Evolutionary conservation across 1,140 invertebrate genomes (phyloP).

Genomic region (Drosophila orena): DNA sequence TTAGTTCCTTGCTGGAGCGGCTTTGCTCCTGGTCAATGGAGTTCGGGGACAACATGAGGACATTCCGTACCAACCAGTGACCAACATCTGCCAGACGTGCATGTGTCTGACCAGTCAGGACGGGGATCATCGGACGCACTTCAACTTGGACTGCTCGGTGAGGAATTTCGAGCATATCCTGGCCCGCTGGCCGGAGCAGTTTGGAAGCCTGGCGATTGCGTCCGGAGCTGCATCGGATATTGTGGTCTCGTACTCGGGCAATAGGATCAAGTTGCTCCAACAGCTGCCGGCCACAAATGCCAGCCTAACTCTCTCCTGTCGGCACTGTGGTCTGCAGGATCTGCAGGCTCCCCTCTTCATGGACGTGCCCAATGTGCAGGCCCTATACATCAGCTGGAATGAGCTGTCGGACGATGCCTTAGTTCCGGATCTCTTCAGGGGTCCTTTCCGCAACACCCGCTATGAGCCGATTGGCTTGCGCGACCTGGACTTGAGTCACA

Average conservation of each 20-base stretch:
- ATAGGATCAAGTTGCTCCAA: constrained; percentile 83
- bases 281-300: constrained; percentile 84
- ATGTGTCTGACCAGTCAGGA: constrained; percentile 59
- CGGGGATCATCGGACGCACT: constrained; percentile 44
- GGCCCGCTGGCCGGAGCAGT: constrained; percentile 84
- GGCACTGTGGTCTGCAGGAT: constrained; percentile 86
- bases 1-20: constrained; percentile 35
- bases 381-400: constrained; percentile 91
- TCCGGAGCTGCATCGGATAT: constrained; percentile 59
- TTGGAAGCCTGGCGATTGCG: constrained; percentile 52
- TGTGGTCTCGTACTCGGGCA: constrained; percentile 84
- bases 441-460: constrained; percentile 86
- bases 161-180: constrained; percentile 84
- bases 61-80: constrained; percentile 73
- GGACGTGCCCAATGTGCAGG: constrained; percentile 87
- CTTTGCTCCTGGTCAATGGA: constrained; percentile 2
- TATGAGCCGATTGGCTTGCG: constrained; percentile 88
- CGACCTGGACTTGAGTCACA: constrained; percentile 88
- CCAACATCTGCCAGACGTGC: constrained; percentile 73
- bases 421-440: constrained; percentile 87
- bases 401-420: constrained; percentile 87
- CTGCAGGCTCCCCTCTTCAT: constrained; percentile 88
- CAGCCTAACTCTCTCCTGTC: constrained; percentile 79
- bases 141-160: constrained; percentile 80
- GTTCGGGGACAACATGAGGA: constrained; percentile 66